Evolutionary conservation across 2,888 invertebrate species (phyloP).

Genomic region (Junonia oenone): DNA sequence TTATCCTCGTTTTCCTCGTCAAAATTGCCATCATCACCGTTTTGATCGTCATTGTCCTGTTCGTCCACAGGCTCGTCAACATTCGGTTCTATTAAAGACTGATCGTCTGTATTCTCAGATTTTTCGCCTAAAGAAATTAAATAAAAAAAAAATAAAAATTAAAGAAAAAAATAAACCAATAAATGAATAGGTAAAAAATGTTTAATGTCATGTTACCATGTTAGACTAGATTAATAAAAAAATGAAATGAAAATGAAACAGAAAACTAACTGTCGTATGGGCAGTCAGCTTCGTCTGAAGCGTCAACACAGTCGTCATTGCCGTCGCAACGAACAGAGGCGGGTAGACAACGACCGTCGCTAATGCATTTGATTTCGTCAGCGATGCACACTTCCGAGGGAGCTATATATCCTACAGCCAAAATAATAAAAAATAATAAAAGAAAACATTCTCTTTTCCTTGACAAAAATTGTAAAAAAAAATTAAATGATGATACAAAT

Average conservation of each 20-base stretch:
- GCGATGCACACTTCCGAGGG: conserved; percentile 41
- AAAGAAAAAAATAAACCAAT: conserved; percentile 3
- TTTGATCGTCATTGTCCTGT: not conserved
- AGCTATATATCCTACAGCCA: conserved; percentile 31
- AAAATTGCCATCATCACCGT: not conserved
- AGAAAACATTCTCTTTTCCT: not conserved
- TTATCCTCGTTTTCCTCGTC: not conserved
- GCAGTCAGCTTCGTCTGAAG: conserved; percentile 56
- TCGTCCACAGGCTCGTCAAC: not conserved
- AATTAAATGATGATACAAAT: not conserved
- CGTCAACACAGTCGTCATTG: conserved; percentile 62
- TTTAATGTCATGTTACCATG: too few species aligned
- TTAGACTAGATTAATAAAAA: not conserved
- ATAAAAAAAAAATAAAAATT: not conserved
- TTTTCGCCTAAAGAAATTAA: conserved; percentile 6
- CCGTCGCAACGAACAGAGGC: conserved; percentile 62
- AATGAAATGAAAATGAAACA: not conserved
- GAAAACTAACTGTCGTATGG: conserved; percentile 28
- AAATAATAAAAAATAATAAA: not conserved
- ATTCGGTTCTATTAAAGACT: not conserved
- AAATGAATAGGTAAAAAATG: not conserved
- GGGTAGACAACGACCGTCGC: conserved; percentile 75
- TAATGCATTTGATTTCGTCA: conserved; percentile 63
- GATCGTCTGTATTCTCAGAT: not conserved
- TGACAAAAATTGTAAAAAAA: not conserved